Percentiles rank a stretch among this genome's conserved stretches.
Conservation (phyloP, 1,140 invertebrate species). For the Eriocheir sinensis region DNA sequence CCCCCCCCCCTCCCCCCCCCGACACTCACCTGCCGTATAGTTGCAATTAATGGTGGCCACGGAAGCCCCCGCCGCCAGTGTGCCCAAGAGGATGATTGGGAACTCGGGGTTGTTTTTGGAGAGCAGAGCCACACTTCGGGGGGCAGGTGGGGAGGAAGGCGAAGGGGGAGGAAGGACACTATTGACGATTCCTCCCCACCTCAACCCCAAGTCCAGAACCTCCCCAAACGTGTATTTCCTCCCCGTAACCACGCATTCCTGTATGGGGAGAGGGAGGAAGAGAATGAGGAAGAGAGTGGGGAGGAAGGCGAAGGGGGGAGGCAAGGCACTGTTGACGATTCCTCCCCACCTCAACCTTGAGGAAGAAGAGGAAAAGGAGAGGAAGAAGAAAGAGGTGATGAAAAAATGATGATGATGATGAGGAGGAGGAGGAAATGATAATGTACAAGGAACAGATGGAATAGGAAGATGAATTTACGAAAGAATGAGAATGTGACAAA, state of each 20-base stretch:
- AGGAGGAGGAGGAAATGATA: too few species aligned
- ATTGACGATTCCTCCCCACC: conserved; percentile 2
- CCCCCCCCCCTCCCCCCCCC: not conserved
- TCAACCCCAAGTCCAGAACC: conserved; percentile 12
- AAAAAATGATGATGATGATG: too few species aligned
- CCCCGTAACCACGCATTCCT: conserved; percentile 41
- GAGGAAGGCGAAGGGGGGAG: not conserved
- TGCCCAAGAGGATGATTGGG: conserved; percentile 40
- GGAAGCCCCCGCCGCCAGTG: conserved; percentile 27
- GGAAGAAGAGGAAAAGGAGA: too few species aligned
- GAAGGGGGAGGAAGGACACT: not conserved
- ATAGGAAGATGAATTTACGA: too few species aligned
- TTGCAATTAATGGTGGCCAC: conserved; percentile 45
- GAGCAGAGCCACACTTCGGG: not conserved
- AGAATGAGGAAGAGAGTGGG: not conserved
- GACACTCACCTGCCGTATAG: conserved; percentile 55
- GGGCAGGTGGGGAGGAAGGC: not conserved
- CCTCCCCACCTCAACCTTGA: not conserved
- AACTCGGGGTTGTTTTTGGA: conserved; percentile 39
- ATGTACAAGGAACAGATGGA: too few species aligned
- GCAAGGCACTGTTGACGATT: conserved; percentile 6
- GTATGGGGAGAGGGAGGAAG: not conserved
- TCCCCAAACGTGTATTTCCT: conserved; percentile 38
- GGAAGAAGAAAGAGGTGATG: too few species aligned
- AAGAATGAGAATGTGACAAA: too few species aligned